A percentile compares a stretch with the other conserved stretches of the same genome.
phyloP scores from a whole-genome alignment of 1,140 invertebrate genomes.

The Hylaeus volcanicus region DNA sequence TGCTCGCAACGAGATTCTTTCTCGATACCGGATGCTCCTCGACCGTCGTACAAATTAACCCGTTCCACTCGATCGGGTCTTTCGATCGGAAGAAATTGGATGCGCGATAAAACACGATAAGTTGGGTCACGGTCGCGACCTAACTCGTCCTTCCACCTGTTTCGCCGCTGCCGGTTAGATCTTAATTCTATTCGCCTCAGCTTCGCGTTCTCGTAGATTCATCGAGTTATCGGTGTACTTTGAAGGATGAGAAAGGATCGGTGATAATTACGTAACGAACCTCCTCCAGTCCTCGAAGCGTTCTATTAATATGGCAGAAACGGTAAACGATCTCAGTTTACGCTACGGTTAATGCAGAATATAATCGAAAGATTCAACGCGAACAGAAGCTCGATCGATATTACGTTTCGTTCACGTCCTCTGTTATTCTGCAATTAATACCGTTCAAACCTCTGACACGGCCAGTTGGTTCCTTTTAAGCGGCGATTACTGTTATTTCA shows the following conservation, averaged over 20 bases:
- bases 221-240: too few species aligned
- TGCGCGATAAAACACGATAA: too few species aligned
- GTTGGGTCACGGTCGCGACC: slow-evolving; percentile 62
- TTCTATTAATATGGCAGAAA: too few species aligned
- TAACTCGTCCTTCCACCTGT: slow-evolving; percentile 55
- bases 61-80: too few species aligned
- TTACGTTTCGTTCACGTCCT: not conserved
- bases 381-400: not conserved
- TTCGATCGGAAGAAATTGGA: too few species aligned
- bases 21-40: not conserved
- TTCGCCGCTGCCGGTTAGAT: slow-evolving; percentile 15
- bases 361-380: too few species aligned
- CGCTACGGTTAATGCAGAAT: not conserved
- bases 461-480: not conserved
- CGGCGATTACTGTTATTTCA: not conserved
- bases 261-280: not conserved
- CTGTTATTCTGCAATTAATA: not conserved
- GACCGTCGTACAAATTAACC: too few species aligned
- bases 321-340: too few species aligned
- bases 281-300: not conserved
- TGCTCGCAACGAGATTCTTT: not conserved
- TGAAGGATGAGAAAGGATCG: too few species aligned
- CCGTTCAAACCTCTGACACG: not conserved
- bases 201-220: not conserved
- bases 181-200: not conserved